Conservation (phyloP, 2,113 vertebrate species). For the Strigops habroptila region DNA sequence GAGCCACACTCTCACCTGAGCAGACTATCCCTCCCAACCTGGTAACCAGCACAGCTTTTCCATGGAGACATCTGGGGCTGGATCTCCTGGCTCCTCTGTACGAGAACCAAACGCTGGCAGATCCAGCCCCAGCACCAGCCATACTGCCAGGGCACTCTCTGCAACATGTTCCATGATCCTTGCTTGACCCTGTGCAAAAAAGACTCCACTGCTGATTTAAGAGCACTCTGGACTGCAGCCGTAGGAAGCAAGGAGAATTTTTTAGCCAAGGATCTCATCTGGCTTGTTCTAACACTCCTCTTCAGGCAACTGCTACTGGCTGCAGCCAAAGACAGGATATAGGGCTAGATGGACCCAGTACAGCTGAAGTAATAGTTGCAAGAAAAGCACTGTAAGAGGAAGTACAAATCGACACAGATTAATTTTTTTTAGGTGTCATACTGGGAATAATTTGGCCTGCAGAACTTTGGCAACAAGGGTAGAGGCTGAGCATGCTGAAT, state of each 20-base stretch:
- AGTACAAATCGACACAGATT: not conserved
- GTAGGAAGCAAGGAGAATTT: not conserved
- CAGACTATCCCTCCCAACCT: not conserved
- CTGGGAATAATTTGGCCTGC: not conserved
- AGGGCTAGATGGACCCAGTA: not conserved
- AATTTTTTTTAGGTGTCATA: not conserved
- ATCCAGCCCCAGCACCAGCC: not conserved
- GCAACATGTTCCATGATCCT: not conserved
- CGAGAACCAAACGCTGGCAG: not conserved
- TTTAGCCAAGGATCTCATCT: not conserved
- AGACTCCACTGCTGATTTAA: not conserved
- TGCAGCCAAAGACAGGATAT: not conserved
- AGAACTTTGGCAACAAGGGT: slow-evolving; percentile 7
- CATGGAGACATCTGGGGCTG: not conserved
- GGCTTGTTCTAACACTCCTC: not conserved
- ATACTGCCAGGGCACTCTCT: accelerated
- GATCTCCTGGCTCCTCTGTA: not conserved
- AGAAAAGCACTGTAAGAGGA: not conserved
- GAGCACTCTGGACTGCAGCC: not conserved
- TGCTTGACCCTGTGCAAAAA: not conserved
- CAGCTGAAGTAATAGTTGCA: not conserved
- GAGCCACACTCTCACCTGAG: accelerated
- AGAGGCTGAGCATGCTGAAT: not conserved
- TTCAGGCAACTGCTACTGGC: not conserved
- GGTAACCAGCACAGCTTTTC: not conserved